A percentile compares a stretch with the other conserved stretches of the same genome.
Conservation (phyloP, 2,888 invertebrate species). For the Drosophila pseudotalamancana region DNA sequence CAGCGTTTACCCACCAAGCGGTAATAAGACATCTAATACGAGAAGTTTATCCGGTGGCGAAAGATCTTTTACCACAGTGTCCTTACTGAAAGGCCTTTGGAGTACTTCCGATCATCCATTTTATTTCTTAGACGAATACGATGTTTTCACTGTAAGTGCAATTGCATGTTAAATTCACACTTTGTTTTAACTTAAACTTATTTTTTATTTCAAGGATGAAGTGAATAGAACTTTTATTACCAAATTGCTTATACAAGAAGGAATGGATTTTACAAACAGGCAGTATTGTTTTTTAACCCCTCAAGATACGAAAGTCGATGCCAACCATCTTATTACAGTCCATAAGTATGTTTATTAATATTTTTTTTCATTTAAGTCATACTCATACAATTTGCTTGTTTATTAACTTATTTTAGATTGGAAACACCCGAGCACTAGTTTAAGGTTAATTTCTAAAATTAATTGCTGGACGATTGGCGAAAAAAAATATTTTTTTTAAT, state of each 20-base stretch:
- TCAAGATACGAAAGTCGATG: conserved; percentile 88
- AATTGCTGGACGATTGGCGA: conserved; percentile 29
- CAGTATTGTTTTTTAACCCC: conserved; percentile 97
- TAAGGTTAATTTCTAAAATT: neutral
- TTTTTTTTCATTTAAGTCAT: neutral
- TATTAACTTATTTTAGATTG: conserved; percentile 27
- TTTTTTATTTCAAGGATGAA: conserved; percentile 48
- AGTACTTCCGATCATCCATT: conserved; percentile 96
- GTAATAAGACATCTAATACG: conserved; percentile 84
- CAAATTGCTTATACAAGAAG: conserved; percentile 89
- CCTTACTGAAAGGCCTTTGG: conserved; percentile 97
- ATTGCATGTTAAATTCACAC: neutral
- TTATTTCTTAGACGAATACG: conserved; percentile 97
- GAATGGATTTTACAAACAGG: conserved; percentile 87
- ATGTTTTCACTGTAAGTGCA: conserved; percentile 95
- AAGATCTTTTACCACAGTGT: conserved; percentile 97
- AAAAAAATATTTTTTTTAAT: neutral
- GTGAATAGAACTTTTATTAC: conserved; percentile 68
- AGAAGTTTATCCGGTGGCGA: conserved; percentile 96
- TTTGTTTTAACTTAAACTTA: neutral
- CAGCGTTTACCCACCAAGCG: conserved; percentile 86
- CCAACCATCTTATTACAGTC: conserved; percentile 86
- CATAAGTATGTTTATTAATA: conserved; percentile 85
- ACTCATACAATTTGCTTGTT: neutral
- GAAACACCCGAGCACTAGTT: conserved; percentile 44